Base-by-base conservation (phyloP, 2,797 vertebrate genomes). In the Periparus ater region DNA sequence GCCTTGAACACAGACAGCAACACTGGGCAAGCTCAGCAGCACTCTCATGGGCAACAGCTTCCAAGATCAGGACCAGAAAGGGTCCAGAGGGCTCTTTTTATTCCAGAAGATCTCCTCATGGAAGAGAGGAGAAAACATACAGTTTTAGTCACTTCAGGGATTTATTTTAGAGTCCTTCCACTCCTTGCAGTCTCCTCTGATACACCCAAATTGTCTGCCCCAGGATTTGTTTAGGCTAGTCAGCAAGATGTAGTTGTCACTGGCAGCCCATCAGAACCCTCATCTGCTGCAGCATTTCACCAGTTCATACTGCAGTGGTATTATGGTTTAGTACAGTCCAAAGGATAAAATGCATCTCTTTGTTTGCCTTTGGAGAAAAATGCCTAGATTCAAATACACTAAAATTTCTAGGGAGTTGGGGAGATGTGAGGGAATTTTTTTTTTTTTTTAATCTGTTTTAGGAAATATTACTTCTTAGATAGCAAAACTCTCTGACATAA, bases 11-110 rank as follows among this genome's bases (percentile, higher is more conserved):
- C 10, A 27, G 66, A 73, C 23, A 27, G 51, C 13, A 75, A 82
- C 0, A 0, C 2, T 12, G 45, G 3, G 3, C 48, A 42, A 79
- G 14, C 72, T 26, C 42, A 61, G 17, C 38, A 76, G 61, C 61
- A 30, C 22, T 7, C 47, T 61, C 36, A 5, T 15, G 10, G 10
- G 15, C 51, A 83, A 30, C 45, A 87, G 40, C 62, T 75, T 53
- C 62, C 23, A 36, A 73, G 30, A 54, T 8, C 45, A 55, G 62
- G 23, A 89, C 8, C 17, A 68, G 47, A 66, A 85, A 63, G 4
- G 3, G 32, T 32, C n/a, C 47, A 55, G 8, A 74, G 22, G 0
- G 2, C 19, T 61, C 18, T 34, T 47, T 68, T 32, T n/a, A n/a
- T 66, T 93, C 63, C 68, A 38, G 45, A 80, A 68, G 77, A 71